Evolutionary conservation across 2,888 invertebrate species (phyloP).

Genomic region (Hedya salicella): DNA sequence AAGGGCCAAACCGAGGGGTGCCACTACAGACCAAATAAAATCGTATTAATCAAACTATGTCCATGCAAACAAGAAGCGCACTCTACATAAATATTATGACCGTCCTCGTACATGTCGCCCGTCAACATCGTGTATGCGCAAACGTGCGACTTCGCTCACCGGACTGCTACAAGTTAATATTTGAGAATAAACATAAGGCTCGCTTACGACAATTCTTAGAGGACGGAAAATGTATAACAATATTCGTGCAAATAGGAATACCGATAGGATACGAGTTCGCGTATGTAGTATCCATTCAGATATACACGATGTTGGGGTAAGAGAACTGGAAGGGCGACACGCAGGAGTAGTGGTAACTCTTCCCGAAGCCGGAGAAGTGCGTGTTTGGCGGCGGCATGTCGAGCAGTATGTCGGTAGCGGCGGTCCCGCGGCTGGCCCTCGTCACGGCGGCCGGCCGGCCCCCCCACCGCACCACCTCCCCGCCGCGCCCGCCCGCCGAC

Average conservation of each 20-base stretch:
- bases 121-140: slow-evolving; percentile 51
- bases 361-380: slow-evolving; percentile 82
- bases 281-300: slow-evolving; percentile 56
- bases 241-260: slow-evolving; percentile 31
- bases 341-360: slow-evolving; percentile 83
- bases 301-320: slow-evolving; percentile 80
- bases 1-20: slow-evolving; percentile 84
- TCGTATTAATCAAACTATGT: slow-evolving; percentile 61
- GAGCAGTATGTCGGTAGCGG: slow-evolving; percentile 78
- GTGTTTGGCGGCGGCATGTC: slow-evolving; percentile 79
- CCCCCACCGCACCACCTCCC: slow-evolving; percentile 60
- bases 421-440: slow-evolving; percentile 81
- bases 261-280: neutral
- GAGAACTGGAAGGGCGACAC: slow-evolving; percentile 82
- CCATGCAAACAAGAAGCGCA: slow-evolving; percentile 79
- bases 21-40: slow-evolving; percentile 78
- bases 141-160: slow-evolving; percentile 24
- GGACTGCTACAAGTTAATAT: slow-evolving; percentile 9
- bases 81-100: slow-evolving; percentile 61
- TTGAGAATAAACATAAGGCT: slow-evolving; percentile 22
- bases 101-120: slow-evolving; percentile 61
- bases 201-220: slow-evolving; percentile 11
- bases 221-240: slow-evolving; percentile 31
- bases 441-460: slow-evolving; percentile 82
- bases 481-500: slow-evolving; percentile 43